phyloP scores from a whole-genome alignment of 2,113 vertebrate species.

The Lichenostomus cassidix region DNA sequence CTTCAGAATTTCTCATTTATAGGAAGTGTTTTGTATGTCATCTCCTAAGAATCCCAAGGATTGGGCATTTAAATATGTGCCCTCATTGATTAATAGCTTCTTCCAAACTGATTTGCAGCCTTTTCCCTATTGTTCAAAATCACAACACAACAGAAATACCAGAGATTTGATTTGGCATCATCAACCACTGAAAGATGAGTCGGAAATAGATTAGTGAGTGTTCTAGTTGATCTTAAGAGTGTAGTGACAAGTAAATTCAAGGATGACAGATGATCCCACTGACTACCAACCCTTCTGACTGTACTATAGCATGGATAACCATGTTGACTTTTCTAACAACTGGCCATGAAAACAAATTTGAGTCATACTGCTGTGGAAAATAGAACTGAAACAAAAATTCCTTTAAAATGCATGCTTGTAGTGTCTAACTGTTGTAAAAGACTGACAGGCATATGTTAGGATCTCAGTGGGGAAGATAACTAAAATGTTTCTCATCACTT shows the following conservation, averaged over 20 bases:
- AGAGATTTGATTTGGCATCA: neutral
- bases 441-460: neutral
- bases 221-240: neutral
- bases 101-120: neutral
- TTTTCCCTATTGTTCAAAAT: neutral
- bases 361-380: neutral
- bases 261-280: neutral
- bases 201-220: neutral
- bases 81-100: neutral
- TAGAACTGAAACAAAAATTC: neutral
- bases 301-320: neutral
- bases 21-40: neutral
- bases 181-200: neutral
- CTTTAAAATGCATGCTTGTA: neutral
- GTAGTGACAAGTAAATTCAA: neutral
- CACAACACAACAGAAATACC: neutral
- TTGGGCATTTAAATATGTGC: neutral
- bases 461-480: neutral
- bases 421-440: neutral
- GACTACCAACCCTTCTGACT: neutral
- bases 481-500: neutral
- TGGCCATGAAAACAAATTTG: neutral
- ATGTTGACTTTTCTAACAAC: neutral
- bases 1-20: neutral
- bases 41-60: neutral